Conservation (phyloP, 2,888 invertebrate species). For the Camponotus fellah region DNA sequence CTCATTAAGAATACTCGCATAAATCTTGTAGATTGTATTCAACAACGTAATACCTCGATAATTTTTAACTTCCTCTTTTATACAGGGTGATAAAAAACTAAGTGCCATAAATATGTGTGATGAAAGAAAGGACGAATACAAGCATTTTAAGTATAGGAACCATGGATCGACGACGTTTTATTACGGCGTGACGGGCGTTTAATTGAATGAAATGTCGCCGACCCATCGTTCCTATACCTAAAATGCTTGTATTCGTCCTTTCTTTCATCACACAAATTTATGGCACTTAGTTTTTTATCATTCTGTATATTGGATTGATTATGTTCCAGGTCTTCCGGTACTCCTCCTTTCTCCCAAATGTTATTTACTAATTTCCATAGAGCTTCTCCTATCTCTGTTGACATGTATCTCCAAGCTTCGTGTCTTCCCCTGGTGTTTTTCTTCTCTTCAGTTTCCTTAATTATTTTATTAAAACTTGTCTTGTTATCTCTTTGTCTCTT, state of each 20-base stretch:
- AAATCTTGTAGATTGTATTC: background rate
- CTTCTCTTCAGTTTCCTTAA: background rate
- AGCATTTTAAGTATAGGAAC: too few species aligned
- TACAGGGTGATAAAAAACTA: too few species aligned
- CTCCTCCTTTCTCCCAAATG: constrained; percentile 17
- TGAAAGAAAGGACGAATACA: too few species aligned
- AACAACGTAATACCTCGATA: background rate
- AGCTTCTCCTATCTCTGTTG: background rate
- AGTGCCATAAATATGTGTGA: too few species aligned
- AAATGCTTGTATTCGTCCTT: too few species aligned
- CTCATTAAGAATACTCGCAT: background rate
- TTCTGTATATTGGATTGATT: background rate
- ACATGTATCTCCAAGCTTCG: background rate
- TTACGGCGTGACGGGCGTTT: too few species aligned
- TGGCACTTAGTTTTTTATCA: too few species aligned
- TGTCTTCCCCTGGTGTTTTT: background rate
- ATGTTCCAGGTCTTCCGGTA: constrained; percentile 27
- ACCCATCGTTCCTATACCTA: too few species aligned
- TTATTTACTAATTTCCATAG: background rate
- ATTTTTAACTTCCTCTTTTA: background rate
- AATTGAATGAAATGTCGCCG: too few species aligned
- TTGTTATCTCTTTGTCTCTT: background rate
- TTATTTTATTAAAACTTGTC: background rate
- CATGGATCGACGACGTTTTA: too few species aligned
- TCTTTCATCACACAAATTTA: too few species aligned